Evolutionary conservation across 2,888 invertebrate genomes (phyloP), one percentile per base, ranked within the genome.

Genomic region (Panopea generosa): DNA sequence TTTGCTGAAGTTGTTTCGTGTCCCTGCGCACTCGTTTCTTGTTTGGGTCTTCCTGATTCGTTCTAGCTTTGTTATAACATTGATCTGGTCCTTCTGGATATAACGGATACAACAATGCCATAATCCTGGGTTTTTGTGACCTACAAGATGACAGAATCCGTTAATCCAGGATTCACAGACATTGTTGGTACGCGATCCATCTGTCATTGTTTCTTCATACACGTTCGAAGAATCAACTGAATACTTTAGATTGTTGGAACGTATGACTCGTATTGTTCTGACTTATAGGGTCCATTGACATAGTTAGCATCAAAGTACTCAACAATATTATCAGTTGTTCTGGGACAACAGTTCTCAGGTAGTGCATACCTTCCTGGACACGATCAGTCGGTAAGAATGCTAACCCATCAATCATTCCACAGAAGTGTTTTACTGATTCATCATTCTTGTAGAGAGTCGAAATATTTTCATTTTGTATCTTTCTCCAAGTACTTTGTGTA

Each of bases 401-500:
- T 3, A 59, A 45, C 16, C 26, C 27, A 29, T 60, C 49, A 2
- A 60, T 6, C 60, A 60, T 60, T 26, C 60, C 60, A 45, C 47
- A 45, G 60, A 26, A 60, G 60, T 47, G 47, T 26, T 7, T 24
- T n/a, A 45, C 33, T n/a, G 20, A 16, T 3, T 16, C 29, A 29
- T 60, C 45, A 20, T 45, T 20, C 20, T 49, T 29, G 49, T 60
- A 49, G 9, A 45, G 14, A 11, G 7, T 2, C 16, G n/a, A 7
- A 2, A 60, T 2, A 18, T 27, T 27, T 47, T 45, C 45, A 24
- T 20, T n/a, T 59, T 59, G 40, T 18, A 59, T 11, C 22, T 43
- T n/a, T 20, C 59, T 40, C 60, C 60, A 49, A 18, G 60, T 60
- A 27, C 7, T n/a, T 26, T 60, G 60, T 0, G 60, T 47, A 16